These are phyloP conservation scores for Chlorops oryzae DNA, from an alignment of 1,140 invertebrate species.

Conservation along the genomic window DNA sequence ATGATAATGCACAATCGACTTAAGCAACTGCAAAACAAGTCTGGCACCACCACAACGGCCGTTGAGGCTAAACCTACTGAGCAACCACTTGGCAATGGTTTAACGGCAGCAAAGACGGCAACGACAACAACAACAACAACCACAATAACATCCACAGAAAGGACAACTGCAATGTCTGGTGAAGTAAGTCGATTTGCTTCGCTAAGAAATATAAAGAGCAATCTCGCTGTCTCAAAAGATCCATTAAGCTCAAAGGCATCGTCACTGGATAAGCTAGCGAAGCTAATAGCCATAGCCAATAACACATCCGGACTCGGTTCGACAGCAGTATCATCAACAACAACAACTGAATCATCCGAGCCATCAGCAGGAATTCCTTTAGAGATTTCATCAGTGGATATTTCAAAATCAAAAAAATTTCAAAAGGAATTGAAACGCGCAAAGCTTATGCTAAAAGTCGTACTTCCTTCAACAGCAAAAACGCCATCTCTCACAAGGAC, in stretches of 20 bases:
- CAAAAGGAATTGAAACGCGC: slow-evolving; percentile 41
- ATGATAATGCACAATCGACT: slow-evolving; percentile 41
- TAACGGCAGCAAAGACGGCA: neutral
- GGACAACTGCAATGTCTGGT: neutral
- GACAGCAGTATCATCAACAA: slow-evolving; percentile 5
- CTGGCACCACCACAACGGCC: neutral
- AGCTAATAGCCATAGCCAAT: slow-evolving; percentile 16
- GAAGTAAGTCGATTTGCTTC: slow-evolving; percentile 6
- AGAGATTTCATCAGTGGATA: slow-evolving; percentile 12
- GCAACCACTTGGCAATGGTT: neutral
- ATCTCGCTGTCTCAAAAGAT: too few relatives aligned
- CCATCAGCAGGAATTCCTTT: too few relatives aligned
- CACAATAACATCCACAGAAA: neutral
- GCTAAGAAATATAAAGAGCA: too few relatives aligned
- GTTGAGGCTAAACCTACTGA: neutral
- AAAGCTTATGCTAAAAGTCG: slow-evolving; percentile 41
- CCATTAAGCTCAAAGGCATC: neutral
- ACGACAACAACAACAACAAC: neutral
- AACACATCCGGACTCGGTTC: neutral
- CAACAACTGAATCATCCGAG: slow-evolving; percentile 5
- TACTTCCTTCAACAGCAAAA: slow-evolving; percentile 19
- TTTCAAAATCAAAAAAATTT: slow-evolving; percentile 28
- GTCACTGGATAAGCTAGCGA: slow-evolving; percentile 10
- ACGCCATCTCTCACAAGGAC: neutral
- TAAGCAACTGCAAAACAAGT: slow-evolving; percentile 15